Percentiles rank a stretch among this genome's conserved stretches.
Evolutionary conservation across 2,797 vertebrate species (phyloP).

Genomic region (Eidolon dupreanum): DNA sequence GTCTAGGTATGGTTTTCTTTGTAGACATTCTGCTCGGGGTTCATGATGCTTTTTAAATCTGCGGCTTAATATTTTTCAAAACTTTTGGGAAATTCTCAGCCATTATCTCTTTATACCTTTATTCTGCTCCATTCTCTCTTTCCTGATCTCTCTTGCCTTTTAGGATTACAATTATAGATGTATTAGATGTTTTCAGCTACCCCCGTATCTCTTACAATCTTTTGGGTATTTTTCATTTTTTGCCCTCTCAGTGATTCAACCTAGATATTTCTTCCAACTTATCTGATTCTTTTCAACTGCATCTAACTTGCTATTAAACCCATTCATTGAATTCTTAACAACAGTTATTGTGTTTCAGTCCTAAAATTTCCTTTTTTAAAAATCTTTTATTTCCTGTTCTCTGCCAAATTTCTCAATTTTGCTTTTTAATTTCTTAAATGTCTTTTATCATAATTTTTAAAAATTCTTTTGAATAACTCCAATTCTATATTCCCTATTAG

Average conservation of each 20-base stretch:
- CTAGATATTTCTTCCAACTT: background rate
- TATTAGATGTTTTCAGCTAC: background rate
- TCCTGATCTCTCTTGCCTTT: background rate
- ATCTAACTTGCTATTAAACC: background rate
- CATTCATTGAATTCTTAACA: background rate
- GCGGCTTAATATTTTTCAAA: background rate
- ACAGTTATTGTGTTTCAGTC: background rate
- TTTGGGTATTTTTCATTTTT: background rate
- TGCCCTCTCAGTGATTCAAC: background rate
- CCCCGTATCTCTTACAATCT: background rate
- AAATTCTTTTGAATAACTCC: background rate
- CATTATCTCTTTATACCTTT: background rate
- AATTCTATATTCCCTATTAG: background rate
- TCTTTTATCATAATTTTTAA: background rate
- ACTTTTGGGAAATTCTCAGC: background rate
- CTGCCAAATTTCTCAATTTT: background rate
- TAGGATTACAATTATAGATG: background rate
- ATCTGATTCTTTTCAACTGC: background rate
- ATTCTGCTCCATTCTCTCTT: background rate
- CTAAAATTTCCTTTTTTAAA: background rate
- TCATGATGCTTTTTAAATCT: background rate
- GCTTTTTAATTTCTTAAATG: background rate
- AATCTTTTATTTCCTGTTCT: background rate
- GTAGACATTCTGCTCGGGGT: background rate
- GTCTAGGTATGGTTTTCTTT: background rate